phyloP scores from a whole-genome alignment of 1,140 invertebrate species.

The Drosophila elegans region DNA sequence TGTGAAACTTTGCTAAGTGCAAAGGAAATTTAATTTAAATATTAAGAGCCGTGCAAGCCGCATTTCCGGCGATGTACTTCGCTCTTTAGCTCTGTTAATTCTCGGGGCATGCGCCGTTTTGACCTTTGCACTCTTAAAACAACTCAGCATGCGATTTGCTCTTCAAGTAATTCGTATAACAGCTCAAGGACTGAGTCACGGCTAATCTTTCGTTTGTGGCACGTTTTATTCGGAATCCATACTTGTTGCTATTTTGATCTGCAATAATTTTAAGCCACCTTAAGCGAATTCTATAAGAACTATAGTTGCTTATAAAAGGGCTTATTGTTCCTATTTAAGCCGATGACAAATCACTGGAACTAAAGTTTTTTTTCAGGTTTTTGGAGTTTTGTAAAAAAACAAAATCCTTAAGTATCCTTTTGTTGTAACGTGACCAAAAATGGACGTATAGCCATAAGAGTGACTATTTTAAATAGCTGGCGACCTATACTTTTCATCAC shows the following conservation, averaged over 20 bases:
- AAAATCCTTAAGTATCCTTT: no score
- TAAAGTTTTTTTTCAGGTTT: no score
- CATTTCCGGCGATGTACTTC: neutral
- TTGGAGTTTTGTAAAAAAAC: no score
- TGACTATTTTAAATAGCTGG: no score
- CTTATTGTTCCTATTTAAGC: no score
- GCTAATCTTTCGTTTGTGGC: neutral
- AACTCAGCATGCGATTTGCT: neutral
- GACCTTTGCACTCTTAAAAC: constrained; percentile 1
- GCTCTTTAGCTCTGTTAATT: constrained; percentile 20
- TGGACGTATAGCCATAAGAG: no score
- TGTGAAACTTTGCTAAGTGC: constrained; percentile 11
- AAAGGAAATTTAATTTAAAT: no score
- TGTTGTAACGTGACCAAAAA: no score
- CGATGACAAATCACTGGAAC: no score
- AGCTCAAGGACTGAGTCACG: neutral
- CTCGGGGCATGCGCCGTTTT: constrained; percentile 12
- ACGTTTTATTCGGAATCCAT: constrained; percentile 18
- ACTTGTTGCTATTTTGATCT: constrained; percentile 28
- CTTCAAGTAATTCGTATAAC: constrained; percentile 14
- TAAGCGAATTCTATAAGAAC: neutral
- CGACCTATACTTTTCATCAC: no score
- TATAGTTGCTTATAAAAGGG: no score
- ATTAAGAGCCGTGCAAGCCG: neutral
- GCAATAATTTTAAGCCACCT: neutral